These are phyloP conservation scores for Heterotilapia buettikoferi DNA, from an alignment of 2,113 vertebrate genomes.

Conservation along the genomic window DNA sequence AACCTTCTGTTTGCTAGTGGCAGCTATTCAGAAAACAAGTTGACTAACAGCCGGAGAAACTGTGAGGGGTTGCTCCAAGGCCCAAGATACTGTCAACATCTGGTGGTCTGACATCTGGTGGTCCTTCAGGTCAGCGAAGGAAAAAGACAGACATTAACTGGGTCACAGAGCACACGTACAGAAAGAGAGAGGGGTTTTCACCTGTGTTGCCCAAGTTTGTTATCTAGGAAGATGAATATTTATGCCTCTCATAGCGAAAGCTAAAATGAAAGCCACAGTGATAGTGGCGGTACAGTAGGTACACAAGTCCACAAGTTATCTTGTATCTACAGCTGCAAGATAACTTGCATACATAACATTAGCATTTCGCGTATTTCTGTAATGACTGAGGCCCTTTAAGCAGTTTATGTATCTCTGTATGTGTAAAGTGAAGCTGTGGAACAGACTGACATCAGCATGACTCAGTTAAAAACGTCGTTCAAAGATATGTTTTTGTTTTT, in stretches of 20 bases:
- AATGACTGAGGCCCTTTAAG: neutral
- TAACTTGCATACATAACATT: neutral
- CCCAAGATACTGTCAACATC: neutral
- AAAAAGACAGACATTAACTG: neutral
- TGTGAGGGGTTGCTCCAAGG: neutral
- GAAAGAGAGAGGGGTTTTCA: slow-evolving; percentile 13
- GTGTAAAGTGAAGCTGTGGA: neutral
- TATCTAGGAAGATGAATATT: neutral
- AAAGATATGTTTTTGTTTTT: neutral
- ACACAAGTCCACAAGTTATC: neutral
- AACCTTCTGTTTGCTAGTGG: neutral
- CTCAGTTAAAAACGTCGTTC: neutral
- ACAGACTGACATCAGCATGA: neutral
- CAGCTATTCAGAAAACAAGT: neutral
- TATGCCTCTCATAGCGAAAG: neutral
- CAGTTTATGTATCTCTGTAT: neutral
- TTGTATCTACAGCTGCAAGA: neutral
- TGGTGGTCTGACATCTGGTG: slow-evolving; percentile 40
- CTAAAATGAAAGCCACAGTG: neutral
- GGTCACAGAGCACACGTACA: neutral
- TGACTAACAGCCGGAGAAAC: neutral
- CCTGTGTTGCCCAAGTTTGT: neutral
- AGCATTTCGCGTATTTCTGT: accelerated
- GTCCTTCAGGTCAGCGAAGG: slow-evolving; percentile 12
- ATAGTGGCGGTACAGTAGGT: neutral